Evolutionary conservation across 1,140 invertebrate species (phyloP).

Genomic region (Periplaneta americana): DNA sequence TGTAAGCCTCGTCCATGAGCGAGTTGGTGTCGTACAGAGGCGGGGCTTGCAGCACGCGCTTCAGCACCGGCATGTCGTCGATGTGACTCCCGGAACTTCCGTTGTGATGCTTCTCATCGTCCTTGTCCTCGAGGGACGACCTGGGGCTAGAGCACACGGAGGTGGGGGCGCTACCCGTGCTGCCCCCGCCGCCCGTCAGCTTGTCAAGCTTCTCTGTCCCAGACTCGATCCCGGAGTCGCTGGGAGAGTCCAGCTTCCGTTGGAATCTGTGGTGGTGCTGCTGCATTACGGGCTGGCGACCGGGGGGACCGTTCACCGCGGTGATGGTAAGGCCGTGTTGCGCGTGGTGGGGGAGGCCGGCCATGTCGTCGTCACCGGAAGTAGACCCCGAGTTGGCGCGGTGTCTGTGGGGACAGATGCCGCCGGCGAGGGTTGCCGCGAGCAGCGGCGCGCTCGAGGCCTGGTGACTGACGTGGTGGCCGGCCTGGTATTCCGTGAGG

Average conservation of each 20-base stretch:
- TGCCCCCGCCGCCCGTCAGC: constrained; percentile 49
- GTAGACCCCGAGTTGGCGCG: constrained; percentile 69
- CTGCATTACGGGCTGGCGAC: constrained; percentile 21
- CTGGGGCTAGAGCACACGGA: constrained; percentile 80
- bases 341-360: constrained; percentile 46
- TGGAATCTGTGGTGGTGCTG: constrained; percentile 43
- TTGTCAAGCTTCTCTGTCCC: constrained; percentile 82
- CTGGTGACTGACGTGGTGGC: constrained; percentile 38
- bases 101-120: constrained; percentile 47
- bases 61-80: constrained; percentile 90
- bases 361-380: constrained; percentile 70
- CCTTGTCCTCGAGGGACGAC: constrained; percentile 75
- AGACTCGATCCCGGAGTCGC: constrained; percentile 87
- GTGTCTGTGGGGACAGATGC: constrained; percentile 52
- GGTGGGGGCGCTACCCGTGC: constrained; percentile 62
- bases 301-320: constrained; percentile 48
- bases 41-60: constrained; percentile 84
- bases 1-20: constrained; percentile 90
- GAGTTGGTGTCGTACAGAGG: constrained; percentile 83
- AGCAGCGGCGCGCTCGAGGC: constrained; percentile 60
- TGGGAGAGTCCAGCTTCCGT: constrained; percentile 81
- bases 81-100: constrained; percentile 36
- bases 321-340: constrained; percentile 60
- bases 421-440: constrained; percentile 69
- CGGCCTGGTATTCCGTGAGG: constrained; percentile 52